These are phyloP conservation scores for Listronotus bonariensis DNA, from an alignment of 1,140 invertebrate species.

Conservation along the genomic window DNA sequence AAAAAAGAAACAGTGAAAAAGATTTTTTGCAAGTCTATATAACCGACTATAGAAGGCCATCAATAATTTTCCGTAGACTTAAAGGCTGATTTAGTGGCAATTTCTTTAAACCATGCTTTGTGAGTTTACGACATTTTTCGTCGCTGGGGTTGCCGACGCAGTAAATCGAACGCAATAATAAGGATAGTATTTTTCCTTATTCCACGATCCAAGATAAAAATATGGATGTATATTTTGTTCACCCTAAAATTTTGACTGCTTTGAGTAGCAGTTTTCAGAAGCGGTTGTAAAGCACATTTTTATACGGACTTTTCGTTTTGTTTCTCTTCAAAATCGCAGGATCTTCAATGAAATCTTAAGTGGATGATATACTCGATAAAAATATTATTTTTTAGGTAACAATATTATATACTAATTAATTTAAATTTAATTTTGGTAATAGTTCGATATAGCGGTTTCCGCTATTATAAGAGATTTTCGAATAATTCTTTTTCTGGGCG, in stretches of 20 bases:
- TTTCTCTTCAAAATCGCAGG: no score
- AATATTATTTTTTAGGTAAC: no score
- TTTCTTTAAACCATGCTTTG: slow-evolving; percentile 26
- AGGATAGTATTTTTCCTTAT: slow-evolving; percentile 28
- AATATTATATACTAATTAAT: no score
- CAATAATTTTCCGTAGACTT: slow-evolving; percentile 14
- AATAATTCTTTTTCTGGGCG: no score
- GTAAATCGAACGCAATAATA: slow-evolving; percentile 35
- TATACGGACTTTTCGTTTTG: no score
- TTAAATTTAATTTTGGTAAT: no score
- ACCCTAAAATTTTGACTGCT: background rate
- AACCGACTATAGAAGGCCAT: slow-evolving; percentile 9
- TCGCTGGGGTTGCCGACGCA: slow-evolving; percentile 25
- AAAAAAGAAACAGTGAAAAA: no score
- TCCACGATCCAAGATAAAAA: slow-evolving; percentile 22
- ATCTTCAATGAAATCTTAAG: no score
- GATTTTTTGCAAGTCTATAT: background rate
- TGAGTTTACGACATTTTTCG: slow-evolving; percentile 13
- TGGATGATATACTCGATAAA: no score
- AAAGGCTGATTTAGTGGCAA: slow-evolving; percentile 28
- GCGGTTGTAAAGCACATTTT: slow-evolving; percentile 11
- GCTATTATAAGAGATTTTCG: no score
- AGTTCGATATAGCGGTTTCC: no score
- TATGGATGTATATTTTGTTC: slow-evolving; percentile 27
- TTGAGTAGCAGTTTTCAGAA: slow-evolving; percentile 5